Percentiles rank a stretch among this genome's conserved stretches.
Conservation (phyloP, 2,888 invertebrate genomes). For the Parasteatoda lunata region DNA sequence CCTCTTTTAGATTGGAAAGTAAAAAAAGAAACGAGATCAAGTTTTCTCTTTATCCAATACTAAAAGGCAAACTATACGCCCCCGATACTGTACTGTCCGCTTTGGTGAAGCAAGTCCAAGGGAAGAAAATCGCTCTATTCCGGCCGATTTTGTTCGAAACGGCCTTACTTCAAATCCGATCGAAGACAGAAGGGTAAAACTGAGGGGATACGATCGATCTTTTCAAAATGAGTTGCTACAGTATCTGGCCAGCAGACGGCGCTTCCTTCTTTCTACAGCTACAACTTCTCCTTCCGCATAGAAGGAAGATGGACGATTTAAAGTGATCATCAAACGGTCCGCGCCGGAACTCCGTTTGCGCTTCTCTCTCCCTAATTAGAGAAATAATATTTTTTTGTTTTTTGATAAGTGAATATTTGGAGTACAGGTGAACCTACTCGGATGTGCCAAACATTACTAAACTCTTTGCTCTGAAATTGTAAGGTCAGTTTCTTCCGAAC, state of each 20-base stretch:
- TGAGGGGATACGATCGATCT: constrained; percentile 43
- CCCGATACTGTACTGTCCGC: constrained; percentile 11
- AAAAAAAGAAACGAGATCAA: background rate
- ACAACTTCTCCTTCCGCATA: constrained; percentile 65
- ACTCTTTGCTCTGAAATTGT: background rate
- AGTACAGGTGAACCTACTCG: background rate
- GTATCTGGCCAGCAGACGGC: constrained; percentile 61
- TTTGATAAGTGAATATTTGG: background rate
- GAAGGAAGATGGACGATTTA: constrained; percentile 47
- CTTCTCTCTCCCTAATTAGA: constrained; percentile 12
- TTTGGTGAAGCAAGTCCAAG: background rate
- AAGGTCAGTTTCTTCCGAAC: background rate
- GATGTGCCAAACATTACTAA: background rate
- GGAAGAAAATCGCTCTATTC: constrained; percentile 36
- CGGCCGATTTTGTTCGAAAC: constrained; percentile 27
- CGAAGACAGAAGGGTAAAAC: constrained; percentile 28
- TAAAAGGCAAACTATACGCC: constrained; percentile 43
- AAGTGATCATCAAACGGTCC: constrained; percentile 24
- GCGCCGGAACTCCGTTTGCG: constrained; percentile 21
- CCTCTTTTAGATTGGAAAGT: background rate
- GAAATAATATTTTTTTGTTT: background rate
- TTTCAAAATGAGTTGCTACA: constrained; percentile 53
- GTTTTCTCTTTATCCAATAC: background rate
- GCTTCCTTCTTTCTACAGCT: constrained; percentile 54
- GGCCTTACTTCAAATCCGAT: constrained; percentile 45